Percentiles rank a stretch among this genome's conserved stretches.
These are phyloP conservation scores for Drosophila pseudoananassae DNA, from an alignment of 1,140 invertebrate species.

Conservation along the genomic window DNA sequence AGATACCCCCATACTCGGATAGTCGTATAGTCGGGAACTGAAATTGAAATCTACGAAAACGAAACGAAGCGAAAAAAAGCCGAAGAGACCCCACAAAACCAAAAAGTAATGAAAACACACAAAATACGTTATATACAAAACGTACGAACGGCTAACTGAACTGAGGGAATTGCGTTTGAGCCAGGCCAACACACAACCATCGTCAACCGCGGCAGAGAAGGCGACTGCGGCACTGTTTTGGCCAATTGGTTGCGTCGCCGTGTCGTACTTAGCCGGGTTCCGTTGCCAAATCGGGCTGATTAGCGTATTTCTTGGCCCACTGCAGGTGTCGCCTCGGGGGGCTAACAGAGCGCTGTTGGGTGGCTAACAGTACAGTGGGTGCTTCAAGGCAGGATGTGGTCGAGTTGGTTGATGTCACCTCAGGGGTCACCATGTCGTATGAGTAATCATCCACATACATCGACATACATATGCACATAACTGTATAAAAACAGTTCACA, in stretches of 20 bases:
- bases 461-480: no score
- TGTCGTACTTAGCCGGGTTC: constrained; percentile 30
- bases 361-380: constrained; percentile 34
- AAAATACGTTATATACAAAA: constrained; percentile 2
- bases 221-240: constrained; percentile 4
- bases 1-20: constrained; percentile 20
- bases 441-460: neutral
- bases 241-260: constrained; percentile 31
- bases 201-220: constrained; percentile 1
- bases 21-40: constrained; percentile 30
- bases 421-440: neutral
- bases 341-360: constrained; percentile 36
- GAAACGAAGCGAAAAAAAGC: constrained; percentile 46
- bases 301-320: constrained; percentile 43
- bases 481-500: no score
- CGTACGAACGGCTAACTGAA: constrained; percentile 12
- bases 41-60: constrained; percentile 51
- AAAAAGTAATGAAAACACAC: neutral
- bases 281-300: constrained; percentile 49
- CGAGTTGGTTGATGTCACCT: neutral
- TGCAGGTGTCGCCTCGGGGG: constrained; percentile 27
- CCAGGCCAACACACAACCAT: constrained; percentile 10
- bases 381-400: neutral
- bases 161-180: constrained; percentile 32
- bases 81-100: constrained; percentile 29